phyloP scores from a whole-genome alignment of 2,888 invertebrate genomes.

The Gymnoscelis rufifasciata region DNA sequence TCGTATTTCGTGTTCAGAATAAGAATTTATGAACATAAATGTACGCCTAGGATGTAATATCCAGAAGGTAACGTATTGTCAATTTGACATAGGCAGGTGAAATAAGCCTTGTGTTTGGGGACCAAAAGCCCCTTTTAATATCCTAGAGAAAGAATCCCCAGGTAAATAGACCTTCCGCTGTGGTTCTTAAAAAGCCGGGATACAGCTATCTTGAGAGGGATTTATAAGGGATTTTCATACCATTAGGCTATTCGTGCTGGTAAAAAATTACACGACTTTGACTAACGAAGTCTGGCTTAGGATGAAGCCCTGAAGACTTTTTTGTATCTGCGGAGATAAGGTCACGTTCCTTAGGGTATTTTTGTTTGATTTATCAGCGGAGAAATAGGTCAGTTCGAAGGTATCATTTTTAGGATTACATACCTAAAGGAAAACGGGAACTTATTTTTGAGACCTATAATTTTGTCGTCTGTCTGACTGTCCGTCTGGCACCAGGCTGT shows the following conservation, averaged over 20 bases:
- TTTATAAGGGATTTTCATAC: conserved; percentile 24
- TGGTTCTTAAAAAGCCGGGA: conserved; percentile 17
- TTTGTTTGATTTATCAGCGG: too few species aligned
- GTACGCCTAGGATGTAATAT: not conserved
- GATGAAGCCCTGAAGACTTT: not conserved
- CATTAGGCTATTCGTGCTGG: conserved; percentile 4
- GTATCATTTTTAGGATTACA: too few species aligned
- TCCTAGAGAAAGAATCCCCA: conserved; percentile 41
- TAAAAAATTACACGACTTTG: not conserved
- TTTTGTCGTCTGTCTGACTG: too few species aligned
- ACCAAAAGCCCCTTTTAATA: conserved; percentile 25
- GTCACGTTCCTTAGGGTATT: not conserved
- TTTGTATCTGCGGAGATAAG: not conserved
- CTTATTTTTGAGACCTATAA: too few species aligned
- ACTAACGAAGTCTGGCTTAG: not conserved
- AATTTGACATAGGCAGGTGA: not conserved
- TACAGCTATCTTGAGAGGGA: conserved; percentile 7
- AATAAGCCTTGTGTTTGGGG: conserved; percentile 19
- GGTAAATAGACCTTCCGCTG: conserved; percentile 44
- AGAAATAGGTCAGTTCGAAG: too few species aligned
- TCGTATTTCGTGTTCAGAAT: too few species aligned
- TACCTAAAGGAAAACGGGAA: too few species aligned
- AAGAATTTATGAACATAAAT: too few species aligned
- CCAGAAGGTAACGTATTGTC: not conserved
- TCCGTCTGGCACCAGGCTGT: too few species aligned